Conservation (phyloP, 35 echinoderm and acorn worm species). For the Strongylocentrotus purpuratus region DNA sequence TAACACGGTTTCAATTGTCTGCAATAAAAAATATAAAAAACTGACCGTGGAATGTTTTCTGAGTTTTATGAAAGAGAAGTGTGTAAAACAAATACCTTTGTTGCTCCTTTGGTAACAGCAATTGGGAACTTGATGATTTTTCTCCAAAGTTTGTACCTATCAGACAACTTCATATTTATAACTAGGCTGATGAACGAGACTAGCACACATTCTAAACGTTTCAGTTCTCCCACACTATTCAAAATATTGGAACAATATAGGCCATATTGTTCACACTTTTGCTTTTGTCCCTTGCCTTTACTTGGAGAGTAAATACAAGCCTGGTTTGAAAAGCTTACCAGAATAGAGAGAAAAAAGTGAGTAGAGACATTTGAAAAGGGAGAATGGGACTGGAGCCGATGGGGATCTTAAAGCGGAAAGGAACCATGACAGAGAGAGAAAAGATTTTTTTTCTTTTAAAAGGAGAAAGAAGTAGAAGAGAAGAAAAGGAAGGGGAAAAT, state of each 20-base stretch:
- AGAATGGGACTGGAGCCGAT: neutral
- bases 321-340: neutral
- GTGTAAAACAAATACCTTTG: too few relatives aligned
- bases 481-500: neutral
- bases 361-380: neutral
- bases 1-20: neutral
- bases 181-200: neutral
- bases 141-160: neutral
- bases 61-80: neutral
- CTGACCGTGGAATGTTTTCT: neutral
- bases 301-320: neutral
- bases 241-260: constrained; percentile 19
- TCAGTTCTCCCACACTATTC: neutral
- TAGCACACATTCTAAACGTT: neutral
- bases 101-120: too few relatives aligned
- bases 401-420: too few relatives aligned
- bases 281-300: neutral
- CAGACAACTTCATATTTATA: neutral
- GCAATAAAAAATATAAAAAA: too few relatives aligned
- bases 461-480: neutral
- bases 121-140: neutral
- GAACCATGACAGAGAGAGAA: neutral
- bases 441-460: neutral
- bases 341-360: neutral
- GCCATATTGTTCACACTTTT: neutral